Percentiles rank a stretch among this genome's conserved stretches.
phyloP scores from a whole-genome alignment of 1,140 invertebrate species.

The Eupristina koningsbergeri region DNA sequence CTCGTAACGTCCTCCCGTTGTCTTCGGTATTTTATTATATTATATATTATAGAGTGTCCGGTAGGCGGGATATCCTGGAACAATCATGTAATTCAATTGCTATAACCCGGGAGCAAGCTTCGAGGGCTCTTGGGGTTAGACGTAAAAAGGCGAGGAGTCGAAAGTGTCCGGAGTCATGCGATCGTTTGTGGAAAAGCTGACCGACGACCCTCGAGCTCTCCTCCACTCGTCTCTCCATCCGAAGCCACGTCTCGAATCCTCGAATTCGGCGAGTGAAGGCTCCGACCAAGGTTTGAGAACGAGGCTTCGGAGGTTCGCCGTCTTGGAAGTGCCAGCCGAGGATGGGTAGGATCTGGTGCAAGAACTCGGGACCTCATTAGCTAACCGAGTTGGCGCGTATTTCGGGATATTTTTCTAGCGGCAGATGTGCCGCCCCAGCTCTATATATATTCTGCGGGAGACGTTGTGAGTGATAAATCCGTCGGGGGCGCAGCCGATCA shows the following conservation, averaged over 20 bases:
- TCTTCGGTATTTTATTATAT: too few relatives aligned
- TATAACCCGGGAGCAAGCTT: background rate
- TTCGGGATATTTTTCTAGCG: conserved; percentile 70
- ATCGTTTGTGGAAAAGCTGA: background rate
- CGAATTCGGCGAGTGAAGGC: background rate
- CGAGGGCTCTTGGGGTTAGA: background rate
- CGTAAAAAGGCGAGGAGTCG: background rate
- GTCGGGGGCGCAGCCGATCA: conserved; percentile 12
- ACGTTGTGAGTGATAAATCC: background rate
- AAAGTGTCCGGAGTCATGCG: conserved; percentile 20
- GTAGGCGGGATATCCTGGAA: background rate
- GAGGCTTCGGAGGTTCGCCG: too few relatives aligned
- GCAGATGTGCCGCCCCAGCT: background rate
- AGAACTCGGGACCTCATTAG: conserved; percentile 14
- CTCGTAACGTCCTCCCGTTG: background rate
- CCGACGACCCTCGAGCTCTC: too few relatives aligned
- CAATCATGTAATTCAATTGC: background rate
- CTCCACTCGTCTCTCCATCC: background rate
- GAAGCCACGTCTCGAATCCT: too few relatives aligned
- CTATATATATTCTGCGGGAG: background rate
- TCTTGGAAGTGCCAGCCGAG: too few relatives aligned
- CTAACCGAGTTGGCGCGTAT: conserved; percentile 58
- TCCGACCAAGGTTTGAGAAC: too few relatives aligned
- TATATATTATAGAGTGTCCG: too few relatives aligned
- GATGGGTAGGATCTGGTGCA: too few relatives aligned